phyloP scores from a whole-genome alignment of 2,797 vertebrate species.

The Chloroceryle amazona region DNA sequence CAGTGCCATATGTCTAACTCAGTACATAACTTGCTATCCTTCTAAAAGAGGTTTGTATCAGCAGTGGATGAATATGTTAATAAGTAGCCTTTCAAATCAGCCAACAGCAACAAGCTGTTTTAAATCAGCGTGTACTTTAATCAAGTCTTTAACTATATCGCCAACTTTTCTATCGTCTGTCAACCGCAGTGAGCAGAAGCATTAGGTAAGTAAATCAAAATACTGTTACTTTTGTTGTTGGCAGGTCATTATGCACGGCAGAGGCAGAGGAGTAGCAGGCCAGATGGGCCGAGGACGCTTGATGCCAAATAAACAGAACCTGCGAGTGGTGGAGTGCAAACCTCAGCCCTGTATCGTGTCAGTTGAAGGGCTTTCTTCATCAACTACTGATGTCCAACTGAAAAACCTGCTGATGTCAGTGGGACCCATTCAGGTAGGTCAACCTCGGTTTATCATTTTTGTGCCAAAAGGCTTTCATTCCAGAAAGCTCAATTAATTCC shows the following conservation, averaged over 20 bases:
- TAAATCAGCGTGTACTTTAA: background rate
- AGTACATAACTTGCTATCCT: background rate
- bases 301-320: conserved; percentile 89
- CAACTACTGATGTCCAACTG: conserved; percentile 93
- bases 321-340: conserved; percentile 86
- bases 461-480: conserved; percentile 72
- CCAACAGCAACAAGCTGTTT: background rate
- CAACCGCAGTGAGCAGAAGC: background rate
- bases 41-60: background rate
- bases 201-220: conserved; percentile 50
- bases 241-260: conserved; percentile 92
- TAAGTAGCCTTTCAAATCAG: background rate
- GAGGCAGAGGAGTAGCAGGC: conserved; percentile 88
- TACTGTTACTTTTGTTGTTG: conserved; percentile 73
- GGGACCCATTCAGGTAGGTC: conserved; percentile 94
- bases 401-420: conserved; percentile 95
- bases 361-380: conserved; percentile 96
- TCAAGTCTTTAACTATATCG: background rate
- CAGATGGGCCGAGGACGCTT: conserved; percentile 85
- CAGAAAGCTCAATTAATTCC: conserved; percentile 40
- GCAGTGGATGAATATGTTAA: background rate
- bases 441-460: conserved; percentile 34
- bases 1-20: background rate
- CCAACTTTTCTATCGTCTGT: background rate
- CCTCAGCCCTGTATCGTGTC: conserved; percentile 89